Evolutionary conservation across 2,797 vertebrate genomes (phyloP).

Genomic region (Poeciliopsis turneri): DNA sequence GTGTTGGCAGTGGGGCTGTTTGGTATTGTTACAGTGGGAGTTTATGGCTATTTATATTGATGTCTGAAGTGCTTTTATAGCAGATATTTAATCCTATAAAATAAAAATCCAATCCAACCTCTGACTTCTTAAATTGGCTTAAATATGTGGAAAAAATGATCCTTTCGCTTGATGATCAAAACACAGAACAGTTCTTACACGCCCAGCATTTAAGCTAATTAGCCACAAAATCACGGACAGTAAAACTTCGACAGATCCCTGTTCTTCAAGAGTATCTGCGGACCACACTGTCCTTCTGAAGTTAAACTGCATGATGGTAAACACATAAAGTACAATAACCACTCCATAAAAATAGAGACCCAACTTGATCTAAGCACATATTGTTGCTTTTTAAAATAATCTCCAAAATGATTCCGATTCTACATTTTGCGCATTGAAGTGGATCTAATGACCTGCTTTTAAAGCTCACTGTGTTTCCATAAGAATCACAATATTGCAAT

Average conservation of each 20-base stretch:
- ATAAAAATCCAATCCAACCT: conserved; percentile 46
- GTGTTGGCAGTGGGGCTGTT: conserved; percentile 47
- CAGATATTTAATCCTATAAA: conserved; percentile 59
- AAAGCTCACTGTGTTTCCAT: not conserved
- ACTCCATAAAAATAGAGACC: conserved; percentile 28
- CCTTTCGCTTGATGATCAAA: conserved; percentile 28
- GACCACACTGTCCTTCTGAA: conserved; percentile 40
- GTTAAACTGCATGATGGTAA: conserved; percentile 16
- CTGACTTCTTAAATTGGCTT: conserved; percentile 49
- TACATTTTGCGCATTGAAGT: not conserved
- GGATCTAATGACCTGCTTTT: not conserved
- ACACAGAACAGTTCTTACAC: conserved; percentile 31
- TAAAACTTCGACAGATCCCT: conserved; percentile 38
- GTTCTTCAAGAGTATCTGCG: conserved; percentile 43
- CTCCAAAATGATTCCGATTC: not conserved
- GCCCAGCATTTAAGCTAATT: conserved; percentile 13
- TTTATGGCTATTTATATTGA: conserved; percentile 59
- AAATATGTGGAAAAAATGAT: conserved; percentile 52
- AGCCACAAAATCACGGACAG: conserved; percentile 28
- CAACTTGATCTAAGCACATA: conserved; percentile 18
- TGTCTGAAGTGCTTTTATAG: conserved; percentile 63
- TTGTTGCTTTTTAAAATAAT: conserved; percentile 10
- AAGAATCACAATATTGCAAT: not conserved
- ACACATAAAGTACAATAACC: conserved; percentile 27
- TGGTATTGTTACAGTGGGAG: conserved; percentile 42